These are phyloP conservation scores for Scaptomyza graminum DNA, from an alignment of 1,140 invertebrate species.

Conservation along the genomic window DNA sequence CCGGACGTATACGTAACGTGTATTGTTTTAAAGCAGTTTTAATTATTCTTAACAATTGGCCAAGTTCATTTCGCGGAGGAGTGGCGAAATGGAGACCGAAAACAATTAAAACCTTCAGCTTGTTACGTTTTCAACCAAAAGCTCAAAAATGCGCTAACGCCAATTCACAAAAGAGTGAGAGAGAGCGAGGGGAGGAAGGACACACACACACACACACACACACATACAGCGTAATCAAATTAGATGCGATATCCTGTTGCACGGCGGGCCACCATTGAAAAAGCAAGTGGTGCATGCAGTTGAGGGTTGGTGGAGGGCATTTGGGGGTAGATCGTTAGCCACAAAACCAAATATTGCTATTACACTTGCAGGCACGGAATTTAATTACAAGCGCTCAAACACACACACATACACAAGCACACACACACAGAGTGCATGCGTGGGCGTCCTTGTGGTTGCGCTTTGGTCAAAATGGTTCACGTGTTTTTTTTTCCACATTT, in stretches of 20 bases:
- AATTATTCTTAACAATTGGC: slow-evolving; percentile 4
- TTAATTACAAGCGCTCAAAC: slow-evolving; percentile 67
- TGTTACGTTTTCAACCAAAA: slow-evolving; percentile 30
- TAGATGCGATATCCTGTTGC: slow-evolving; percentile 69
- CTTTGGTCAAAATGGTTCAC: slow-evolving; percentile 15
- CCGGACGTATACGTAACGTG: not conserved
- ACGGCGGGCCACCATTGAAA: slow-evolving; percentile 25
- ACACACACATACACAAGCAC: slow-evolving; percentile 32
- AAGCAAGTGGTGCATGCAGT: slow-evolving; percentile 48
- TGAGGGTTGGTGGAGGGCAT: slow-evolving; percentile 7
- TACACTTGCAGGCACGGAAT: slow-evolving; percentile 74
- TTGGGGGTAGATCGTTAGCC: slow-evolving; percentile 10
- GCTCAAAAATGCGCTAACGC: slow-evolving; percentile 47
- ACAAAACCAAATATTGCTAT: slow-evolving; percentile 73
- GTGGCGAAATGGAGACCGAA: not conserved
- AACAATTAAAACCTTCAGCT: slow-evolving; percentile 15
- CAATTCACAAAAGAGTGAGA: slow-evolving; percentile 7
- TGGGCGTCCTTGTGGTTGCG: slow-evolving; percentile 27
- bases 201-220: not conserved
- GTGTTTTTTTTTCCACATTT: slow-evolving; percentile 7
- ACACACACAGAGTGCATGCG: slow-evolving; percentile 8
- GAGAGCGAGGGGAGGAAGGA: not conserved
- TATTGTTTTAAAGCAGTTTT: not conserved
- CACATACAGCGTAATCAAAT: slow-evolving; percentile 66
- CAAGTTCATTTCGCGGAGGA: not conserved